phyloP scores from a whole-genome alignment of 2,888 invertebrate species.

The Busseola fusca region DNA sequence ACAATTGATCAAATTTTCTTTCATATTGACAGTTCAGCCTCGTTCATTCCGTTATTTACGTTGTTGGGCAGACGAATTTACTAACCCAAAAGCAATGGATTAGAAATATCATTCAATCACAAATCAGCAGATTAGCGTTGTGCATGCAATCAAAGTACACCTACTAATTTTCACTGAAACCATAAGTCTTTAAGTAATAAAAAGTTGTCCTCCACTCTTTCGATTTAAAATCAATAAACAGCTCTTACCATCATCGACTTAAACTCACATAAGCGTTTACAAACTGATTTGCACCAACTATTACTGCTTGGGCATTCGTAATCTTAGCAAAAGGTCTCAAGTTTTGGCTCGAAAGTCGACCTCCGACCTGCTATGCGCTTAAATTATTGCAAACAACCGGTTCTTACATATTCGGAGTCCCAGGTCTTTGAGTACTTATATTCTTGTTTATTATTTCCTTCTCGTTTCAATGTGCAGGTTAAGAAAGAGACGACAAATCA shows the following conservation, averaged over 20 bases:
- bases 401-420: slow-evolving; percentile 69
- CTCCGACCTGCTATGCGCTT: slow-evolving; percentile 72
- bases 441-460: slow-evolving; percentile 50
- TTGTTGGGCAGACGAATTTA: background rate
- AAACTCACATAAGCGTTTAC: slow-evolving; percentile 19
- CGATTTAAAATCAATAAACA: slow-evolving; percentile 32
- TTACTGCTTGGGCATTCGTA: slow-evolving; percentile 42
- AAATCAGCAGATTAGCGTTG: background rate
- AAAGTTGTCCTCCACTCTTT: background rate
- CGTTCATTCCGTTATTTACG: background rate
- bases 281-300: slow-evolving; percentile 42
- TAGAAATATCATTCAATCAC: background rate
- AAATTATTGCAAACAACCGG: slow-evolving; percentile 76
- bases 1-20: background rate
- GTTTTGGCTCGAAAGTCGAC: slow-evolving; percentile 70
- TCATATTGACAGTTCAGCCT: background rate
- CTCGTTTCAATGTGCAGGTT: slow-evolving; percentile 23
- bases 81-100: background rate
- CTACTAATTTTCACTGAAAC: background rate
- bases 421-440: slow-evolving; percentile 57
- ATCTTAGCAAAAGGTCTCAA: slow-evolving; percentile 50
- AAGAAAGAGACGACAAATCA: slow-evolving; percentile 44
- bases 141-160: background rate
- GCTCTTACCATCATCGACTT: background rate
- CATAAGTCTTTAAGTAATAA: background rate